These are phyloP conservation scores for Adelphocoris suturalis DNA, from an alignment of 2,888 invertebrate genomes.

Conservation along the genomic window DNA sequence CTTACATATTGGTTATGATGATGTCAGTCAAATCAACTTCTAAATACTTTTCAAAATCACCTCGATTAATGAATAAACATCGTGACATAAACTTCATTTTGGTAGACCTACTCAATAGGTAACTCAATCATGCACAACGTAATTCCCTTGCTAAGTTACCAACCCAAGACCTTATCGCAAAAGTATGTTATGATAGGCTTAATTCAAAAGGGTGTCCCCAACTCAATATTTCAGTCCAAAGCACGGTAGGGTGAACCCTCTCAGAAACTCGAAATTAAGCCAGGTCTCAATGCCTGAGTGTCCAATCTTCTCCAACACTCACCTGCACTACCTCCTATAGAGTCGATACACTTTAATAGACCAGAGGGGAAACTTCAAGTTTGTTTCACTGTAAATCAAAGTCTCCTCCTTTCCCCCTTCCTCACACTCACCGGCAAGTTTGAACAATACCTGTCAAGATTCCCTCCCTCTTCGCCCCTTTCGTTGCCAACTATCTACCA, in stretches of 20 bases:
- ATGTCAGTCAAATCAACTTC: too few species aligned
- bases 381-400: constrained; percentile 36
- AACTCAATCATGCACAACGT: too few species aligned
- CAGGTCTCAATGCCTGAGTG: background rate
- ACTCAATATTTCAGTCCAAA: background rate
- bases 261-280: constrained; percentile 19
- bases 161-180: too few species aligned
- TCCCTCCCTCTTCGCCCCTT: background rate
- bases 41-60: too few species aligned
- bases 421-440: background rate
- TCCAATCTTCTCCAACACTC: background rate
- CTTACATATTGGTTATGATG: too few species aligned
- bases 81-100: too few species aligned
- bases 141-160: too few species aligned
- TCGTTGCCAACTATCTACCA: background rate
- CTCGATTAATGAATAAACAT: too few species aligned
- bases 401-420: background rate
- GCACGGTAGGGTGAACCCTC: background rate
- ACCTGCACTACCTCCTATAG: background rate
- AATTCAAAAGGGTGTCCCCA: too few species aligned
- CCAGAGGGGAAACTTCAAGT: background rate
- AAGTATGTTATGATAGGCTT: too few species aligned
- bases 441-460: constrained; percentile 35
- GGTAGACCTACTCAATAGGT: too few species aligned
- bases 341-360: background rate